Conservation (phyloP, 2,888 invertebrate species). For the Limnephilus auricula region DNA sequence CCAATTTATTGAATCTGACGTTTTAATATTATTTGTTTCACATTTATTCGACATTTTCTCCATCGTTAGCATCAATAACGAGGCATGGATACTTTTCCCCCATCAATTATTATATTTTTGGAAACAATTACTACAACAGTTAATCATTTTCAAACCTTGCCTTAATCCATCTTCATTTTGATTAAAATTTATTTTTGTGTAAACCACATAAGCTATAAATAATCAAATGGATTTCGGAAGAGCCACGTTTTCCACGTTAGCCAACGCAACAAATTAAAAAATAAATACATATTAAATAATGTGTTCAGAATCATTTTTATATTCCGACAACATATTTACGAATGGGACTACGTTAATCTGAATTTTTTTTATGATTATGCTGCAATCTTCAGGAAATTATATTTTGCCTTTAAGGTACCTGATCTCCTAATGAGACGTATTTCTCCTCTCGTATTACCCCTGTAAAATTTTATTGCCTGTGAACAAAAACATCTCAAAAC, state of each 20-base stretch:
- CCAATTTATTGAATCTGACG: not conserved
- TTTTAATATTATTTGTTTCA: not conserved
- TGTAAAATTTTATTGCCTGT: no score
- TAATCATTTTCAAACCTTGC: not conserved
- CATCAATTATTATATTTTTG: not conserved
- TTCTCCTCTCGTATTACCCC: no score
- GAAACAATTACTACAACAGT: not conserved
- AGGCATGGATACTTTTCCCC: not conserved
- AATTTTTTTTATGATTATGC: not conserved
- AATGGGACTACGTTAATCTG: not conserved
- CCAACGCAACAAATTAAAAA: not conserved
- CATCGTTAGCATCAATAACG: not conserved
- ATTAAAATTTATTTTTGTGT: not conserved
- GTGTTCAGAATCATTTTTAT: no score
- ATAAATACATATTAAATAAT: not conserved
- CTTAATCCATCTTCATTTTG: not conserved
- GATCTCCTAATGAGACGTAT: no score
- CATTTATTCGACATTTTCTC: not conserved
- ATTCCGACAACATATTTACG: no score
- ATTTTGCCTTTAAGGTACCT: no score
- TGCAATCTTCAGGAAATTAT: not conserved
- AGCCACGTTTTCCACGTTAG: not conserved
- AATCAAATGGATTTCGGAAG: not conserved
- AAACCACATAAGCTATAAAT: not conserved
- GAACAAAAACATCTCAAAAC: no score